Percentiles rank a stretch among this genome's conserved stretches.
These are phyloP conservation scores for Lagenorhynchus albirostris DNA, from an alignment of 2,113 vertebrate species.

Conservation along the genomic window DNA sequence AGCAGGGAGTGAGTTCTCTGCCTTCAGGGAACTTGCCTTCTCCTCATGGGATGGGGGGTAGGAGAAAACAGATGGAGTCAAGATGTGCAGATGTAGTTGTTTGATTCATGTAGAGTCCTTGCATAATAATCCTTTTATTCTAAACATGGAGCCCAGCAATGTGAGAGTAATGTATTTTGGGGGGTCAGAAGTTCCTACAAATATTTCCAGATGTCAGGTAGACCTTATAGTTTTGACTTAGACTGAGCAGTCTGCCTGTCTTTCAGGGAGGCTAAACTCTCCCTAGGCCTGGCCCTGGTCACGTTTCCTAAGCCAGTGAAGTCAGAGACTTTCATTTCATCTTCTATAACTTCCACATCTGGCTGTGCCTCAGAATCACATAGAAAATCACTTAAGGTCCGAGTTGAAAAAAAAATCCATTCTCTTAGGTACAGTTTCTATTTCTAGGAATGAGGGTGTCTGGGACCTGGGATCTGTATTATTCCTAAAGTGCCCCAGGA, in stretches of 20 bases:
- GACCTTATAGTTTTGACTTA: constrained; percentile 14
- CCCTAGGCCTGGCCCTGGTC: background rate
- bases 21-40: background rate
- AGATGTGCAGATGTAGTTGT: constrained; percentile 13
- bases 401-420: background rate
- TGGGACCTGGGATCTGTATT: background rate
- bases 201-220: constrained; percentile 53
- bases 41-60: background rate
- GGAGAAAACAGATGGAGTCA: constrained; percentile 39
- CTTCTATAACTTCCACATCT: background rate
- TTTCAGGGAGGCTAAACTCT: background rate
- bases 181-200: constrained; percentile 40
- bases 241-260: background rate
- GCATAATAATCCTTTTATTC: constrained; percentile 29
- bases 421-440: background rate
- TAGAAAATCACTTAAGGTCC: background rate
- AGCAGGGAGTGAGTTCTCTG: background rate
- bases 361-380: background rate
- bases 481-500: background rate
- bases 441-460: background rate
- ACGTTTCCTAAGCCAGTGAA: background rate
- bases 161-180: constrained; percentile 12
- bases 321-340: background rate
- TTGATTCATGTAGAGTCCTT: background rate
- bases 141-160: background rate